Base-by-base conservation (phyloP, 1,140 invertebrate genomes). In the Rhagoletis zephyria region DNA sequence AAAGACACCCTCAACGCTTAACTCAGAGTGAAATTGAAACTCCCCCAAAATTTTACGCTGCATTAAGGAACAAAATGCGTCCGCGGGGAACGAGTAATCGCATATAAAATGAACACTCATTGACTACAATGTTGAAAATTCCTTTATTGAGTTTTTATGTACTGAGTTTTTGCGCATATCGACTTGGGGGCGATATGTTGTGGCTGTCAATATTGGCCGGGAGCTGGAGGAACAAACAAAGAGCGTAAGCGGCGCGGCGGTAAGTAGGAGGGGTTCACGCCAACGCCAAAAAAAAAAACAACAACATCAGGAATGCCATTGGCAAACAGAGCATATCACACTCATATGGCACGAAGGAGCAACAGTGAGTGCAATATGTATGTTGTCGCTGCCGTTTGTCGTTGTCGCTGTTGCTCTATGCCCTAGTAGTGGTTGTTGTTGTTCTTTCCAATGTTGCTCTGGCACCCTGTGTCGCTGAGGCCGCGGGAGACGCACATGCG, bases 21-120 rank as follows among this genome's bases (percentile, higher is more conserved):
- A n/a, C 48, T 63, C 85, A 85, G 63, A 42, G 19, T 61, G 86
- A 65, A 87, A 87, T 87, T 87, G 86, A 70, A 63, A 87, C 86
- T 87, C 86, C 86, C 85, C 86, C 86, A 87, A 87, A 86, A 70
- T 67, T 87, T 87, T 19, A 87, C 86, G 86, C 86, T 2, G 86
- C 64, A 87, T 67, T 67, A 65, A 67, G 14, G 64, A 42, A 65
- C 12, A 67, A 87, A 87, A 87, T 48, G 48, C 56, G 45, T 56
- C 45, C 63, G 64, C 63, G 48, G 86, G 86, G 86, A 56, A 67
- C 86, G 9, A 42, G 4, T 64, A 86, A 63, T n/a, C 59, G 10
- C 4, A 74, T 14, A 86, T n/a, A 86, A 64, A 61, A 5, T 51
- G 74, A 81, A 81, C 48, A 81, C 19, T 81, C 59, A 86, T 59